Base-by-base conservation (phyloP, 1,140 invertebrate genomes). In the Bombus balteatus region DNA sequence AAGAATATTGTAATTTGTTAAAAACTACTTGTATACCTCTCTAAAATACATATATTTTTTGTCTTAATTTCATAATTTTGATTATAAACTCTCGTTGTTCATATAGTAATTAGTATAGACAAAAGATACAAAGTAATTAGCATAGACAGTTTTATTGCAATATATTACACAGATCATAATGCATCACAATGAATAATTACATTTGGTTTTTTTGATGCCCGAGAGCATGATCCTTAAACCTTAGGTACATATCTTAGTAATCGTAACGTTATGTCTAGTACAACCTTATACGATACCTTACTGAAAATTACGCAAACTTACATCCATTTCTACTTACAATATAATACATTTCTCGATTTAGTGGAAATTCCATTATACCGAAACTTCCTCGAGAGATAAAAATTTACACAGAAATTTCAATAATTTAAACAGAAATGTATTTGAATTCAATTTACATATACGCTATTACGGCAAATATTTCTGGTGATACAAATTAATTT, bases 321-420 rank as follows among this genome's bases (percentile, higher is more conserved):
- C 92, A 94, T 89, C 73, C 86, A 95, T 83, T 80, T 71, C 90
- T 95, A 95, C 94, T 95, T 95, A 95, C 94, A 95, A 93, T 95
- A 95, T 95, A 70, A 92, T 95, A 95, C 94, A 95, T 81, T 71
- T 37, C 34, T 68, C 43, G 71, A 32, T 66, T 81, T 72, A 80
- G 22, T 83, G 68, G 53, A 85, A 80, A 80, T 39, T 66, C 41
- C 73, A 15, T 79, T 71, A 22, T 39, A 53, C 15, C 65, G 43
- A 84, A 84, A 32, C 12, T 77, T 82, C 68, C 37, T n/a, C 28
- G 34, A 70, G 39, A 57, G 37, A 70, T n/a, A 68, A 78, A 32
- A 66, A 32, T 53, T 53, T 6, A 10, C 10, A 81, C 18, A 53
- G 13, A 65, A 41, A 47, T 79, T 47, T 43, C 32, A n/a, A 39